These are phyloP conservation scores for Todiramphus saurophagus DNA, from an alignment of 2,113 vertebrate genomes.

Conservation along the genomic window DNA sequence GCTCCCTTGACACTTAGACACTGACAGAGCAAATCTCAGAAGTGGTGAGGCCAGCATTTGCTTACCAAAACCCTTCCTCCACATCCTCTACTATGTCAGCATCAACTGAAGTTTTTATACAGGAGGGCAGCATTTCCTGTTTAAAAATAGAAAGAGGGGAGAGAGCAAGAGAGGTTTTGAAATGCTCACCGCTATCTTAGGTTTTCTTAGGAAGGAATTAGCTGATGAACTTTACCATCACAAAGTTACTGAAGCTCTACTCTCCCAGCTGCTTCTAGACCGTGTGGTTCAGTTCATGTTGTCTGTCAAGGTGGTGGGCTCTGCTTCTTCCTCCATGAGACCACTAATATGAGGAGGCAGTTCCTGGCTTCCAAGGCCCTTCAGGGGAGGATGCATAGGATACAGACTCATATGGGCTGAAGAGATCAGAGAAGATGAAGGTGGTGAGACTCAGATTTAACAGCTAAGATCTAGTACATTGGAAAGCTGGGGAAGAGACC, in stretches of 20 bases:
- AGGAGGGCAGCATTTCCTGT: neutral
- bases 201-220: neutral
- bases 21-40: neutral
- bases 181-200: neutral
- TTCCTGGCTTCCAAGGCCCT: neutral
- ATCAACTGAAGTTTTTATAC: neutral
- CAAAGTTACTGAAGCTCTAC: neutral
- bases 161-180: neutral
- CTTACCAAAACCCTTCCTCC: neutral
- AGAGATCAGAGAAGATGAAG: neutral
- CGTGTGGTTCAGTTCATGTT: neutral
- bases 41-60: neutral
- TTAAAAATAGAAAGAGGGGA: neutral
- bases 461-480: neutral
- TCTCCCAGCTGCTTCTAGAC: neutral
- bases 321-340: neutral
- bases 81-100: neutral
- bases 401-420: neutral
- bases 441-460: neutral
- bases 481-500: neutral
- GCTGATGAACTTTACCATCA: neutral
- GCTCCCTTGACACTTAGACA: neutral
- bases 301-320: neutral
- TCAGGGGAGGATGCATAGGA: rapidly evolving
- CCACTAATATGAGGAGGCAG: neutral